These are phyloP conservation scores for Camelus dromedarius DNA, from an alignment of 2,113 vertebrate species.

Conservation along the genomic window DNA sequence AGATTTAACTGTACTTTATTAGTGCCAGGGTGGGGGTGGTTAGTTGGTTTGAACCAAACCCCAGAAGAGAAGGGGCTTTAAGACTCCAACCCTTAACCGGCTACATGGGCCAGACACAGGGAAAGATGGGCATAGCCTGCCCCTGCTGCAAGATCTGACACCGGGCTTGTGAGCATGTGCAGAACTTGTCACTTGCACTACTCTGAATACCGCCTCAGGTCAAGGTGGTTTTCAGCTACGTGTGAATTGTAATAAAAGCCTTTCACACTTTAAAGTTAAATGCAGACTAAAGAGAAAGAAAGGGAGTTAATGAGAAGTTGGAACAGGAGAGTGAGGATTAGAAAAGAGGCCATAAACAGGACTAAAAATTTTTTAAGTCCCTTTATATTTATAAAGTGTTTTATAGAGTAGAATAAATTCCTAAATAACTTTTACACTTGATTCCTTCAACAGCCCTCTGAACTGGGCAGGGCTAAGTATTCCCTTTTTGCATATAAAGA, in stretches of 20 bases:
- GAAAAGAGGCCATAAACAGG: not conserved
- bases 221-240: not conserved
- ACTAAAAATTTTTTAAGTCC: not conserved
- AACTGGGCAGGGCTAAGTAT: not conserved
- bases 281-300: not conserved
- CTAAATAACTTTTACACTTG: not conserved
- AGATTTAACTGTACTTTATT: slow-evolving; percentile 49
- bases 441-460: not conserved
- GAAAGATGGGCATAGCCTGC: not conserved
- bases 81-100: not conserved
- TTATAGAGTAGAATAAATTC: not conserved
- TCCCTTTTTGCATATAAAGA: not conserved
- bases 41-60: slow-evolving; percentile 14
- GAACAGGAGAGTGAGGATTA: not conserved
- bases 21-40: not conserved
- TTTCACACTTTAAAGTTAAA: slow-evolving; percentile 40
- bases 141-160: not conserved
- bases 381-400: not conserved
- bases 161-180: not conserved
- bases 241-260: not conserved
- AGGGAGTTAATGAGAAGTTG: not conserved
- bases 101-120: not conserved
- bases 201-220: not conserved
- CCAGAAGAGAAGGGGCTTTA: not conserved
- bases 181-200: not conserved